Conservation (phyloP, 2,888 invertebrate genomes). For the Yponomeuta malinellus region DNA sequence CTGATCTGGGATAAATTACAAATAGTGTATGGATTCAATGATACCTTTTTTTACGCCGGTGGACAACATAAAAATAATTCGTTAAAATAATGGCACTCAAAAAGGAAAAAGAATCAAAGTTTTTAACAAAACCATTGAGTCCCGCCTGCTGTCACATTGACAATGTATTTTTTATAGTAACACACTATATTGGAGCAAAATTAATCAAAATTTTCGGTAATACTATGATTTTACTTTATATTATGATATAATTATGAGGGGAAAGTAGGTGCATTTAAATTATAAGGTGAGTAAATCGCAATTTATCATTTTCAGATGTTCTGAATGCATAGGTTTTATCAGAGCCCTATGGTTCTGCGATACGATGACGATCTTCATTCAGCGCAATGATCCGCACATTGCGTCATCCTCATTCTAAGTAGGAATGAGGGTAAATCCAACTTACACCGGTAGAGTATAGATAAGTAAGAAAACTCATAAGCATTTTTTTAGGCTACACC, state of each 20-base stretch:
- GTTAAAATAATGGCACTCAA: neutral
- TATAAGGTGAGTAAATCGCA: neutral
- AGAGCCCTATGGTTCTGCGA: neutral
- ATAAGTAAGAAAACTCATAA: neutral
- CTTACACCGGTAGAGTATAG: neutral
- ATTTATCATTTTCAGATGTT: neutral
- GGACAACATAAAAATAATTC: too few species aligned
- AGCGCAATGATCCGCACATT: conserved; percentile 14
- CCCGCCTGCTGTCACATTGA: neutral
- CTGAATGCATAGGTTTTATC: neutral
- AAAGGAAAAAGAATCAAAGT: neutral
- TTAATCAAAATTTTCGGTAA: conserved; percentile 1
- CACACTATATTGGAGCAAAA: neutral
- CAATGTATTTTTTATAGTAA: neutral
- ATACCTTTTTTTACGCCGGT: too few species aligned
- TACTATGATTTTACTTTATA: neutral
- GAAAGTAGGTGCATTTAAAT: neutral
- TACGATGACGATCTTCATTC: neutral
- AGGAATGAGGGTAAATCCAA: neutral
- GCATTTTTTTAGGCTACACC: neutral
- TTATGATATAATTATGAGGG: neutral
- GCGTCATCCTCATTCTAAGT: neutral
- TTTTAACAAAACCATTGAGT: conserved; percentile 9
- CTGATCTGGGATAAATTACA: too few species aligned
- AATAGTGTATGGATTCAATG: too few species aligned